Conservation (phyloP, 2,888 invertebrate genomes). For the Magallana nippona region DNA sequence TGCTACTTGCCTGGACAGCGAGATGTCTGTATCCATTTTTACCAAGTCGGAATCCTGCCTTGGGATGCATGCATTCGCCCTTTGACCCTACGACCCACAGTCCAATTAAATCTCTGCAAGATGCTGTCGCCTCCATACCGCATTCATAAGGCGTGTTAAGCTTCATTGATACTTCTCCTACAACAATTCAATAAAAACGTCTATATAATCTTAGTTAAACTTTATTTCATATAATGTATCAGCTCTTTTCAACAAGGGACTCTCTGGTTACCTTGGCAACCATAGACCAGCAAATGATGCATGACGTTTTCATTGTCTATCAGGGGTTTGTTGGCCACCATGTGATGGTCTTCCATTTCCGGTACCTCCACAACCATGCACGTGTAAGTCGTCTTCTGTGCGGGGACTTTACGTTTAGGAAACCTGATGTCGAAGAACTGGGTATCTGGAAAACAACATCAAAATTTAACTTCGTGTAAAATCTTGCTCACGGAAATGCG, state of each 20-base stretch:
- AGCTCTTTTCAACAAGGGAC: too few relatives aligned
- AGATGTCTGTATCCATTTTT: constrained; percentile 32
- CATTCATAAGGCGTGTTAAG: constrained; percentile 34
- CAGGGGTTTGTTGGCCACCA: constrained; percentile 34
- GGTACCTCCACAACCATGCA: constrained; percentile 42
- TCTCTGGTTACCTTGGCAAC: constrained; percentile 34
- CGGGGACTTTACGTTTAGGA: constrained; percentile 36
- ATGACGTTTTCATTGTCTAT: constrained; percentile 40
- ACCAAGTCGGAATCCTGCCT: constrained; percentile 45
- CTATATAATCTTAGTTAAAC: too few relatives aligned
- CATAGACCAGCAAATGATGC: constrained; percentile 47
- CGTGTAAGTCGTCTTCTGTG: constrained; percentile 34
- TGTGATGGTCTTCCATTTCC: constrained; percentile 43
- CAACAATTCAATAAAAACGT: neutral
- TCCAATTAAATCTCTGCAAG: neutral
- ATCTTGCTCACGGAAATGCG: neutral
- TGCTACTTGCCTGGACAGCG: constrained; percentile 42
- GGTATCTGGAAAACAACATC: constrained; percentile 39
- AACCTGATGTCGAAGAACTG: constrained; percentile 30
- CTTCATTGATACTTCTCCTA: neutral
- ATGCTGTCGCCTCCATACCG: neutral
- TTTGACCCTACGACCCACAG: constrained; percentile 39
- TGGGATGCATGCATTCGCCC: constrained; percentile 33
- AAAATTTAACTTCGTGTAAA: neutral
- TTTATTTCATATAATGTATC: too few relatives aligned